Evolutionary conservation across 2,113 vertebrate species (phyloP).

Genomic region (Mystacornis crossleyi): DNA sequence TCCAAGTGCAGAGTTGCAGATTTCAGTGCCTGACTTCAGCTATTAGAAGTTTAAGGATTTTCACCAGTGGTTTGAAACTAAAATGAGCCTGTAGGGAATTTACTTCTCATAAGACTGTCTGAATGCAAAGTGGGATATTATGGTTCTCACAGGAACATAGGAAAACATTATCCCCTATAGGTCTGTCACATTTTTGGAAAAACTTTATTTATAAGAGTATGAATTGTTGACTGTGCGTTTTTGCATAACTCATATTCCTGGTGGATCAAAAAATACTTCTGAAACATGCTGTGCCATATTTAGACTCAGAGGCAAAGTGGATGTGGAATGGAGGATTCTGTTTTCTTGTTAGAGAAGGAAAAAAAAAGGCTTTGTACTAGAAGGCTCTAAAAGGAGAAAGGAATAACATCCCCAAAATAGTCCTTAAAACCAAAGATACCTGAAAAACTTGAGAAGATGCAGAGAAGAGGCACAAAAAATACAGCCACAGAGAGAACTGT

Average conservation of each 20-base stretch:
- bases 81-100: constrained; percentile 33
- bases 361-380: not conserved
- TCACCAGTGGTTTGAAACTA: not conserved
- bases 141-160: not conserved
- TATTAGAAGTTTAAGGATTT: constrained; percentile 9
- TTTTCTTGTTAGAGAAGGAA: not conserved
- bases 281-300: not conserved
- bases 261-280: not conserved
- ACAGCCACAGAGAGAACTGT: not conserved
- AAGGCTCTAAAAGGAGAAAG: not conserved
- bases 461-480: not conserved
- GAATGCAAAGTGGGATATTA: constrained; percentile 20
- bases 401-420: not conserved
- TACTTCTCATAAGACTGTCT: not conserved
- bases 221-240: constrained; percentile 35
- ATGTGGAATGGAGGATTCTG: not conserved
- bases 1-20: not conserved
- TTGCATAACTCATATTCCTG: not conserved
- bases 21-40: not conserved
- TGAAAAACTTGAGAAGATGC: not conserved
- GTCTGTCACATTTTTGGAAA: constrained; percentile 21
- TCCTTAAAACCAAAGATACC: not conserved
- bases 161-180: constrained; percentile 21
- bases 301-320: not conserved
- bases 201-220: not conserved